A percentile compares a stretch with the other conserved stretches of the same genome.
These are phyloP conservation scores for Metopolophium dirhodum DNA, from an alignment of 1,140 invertebrate species.

Conservation along the genomic window DNA sequence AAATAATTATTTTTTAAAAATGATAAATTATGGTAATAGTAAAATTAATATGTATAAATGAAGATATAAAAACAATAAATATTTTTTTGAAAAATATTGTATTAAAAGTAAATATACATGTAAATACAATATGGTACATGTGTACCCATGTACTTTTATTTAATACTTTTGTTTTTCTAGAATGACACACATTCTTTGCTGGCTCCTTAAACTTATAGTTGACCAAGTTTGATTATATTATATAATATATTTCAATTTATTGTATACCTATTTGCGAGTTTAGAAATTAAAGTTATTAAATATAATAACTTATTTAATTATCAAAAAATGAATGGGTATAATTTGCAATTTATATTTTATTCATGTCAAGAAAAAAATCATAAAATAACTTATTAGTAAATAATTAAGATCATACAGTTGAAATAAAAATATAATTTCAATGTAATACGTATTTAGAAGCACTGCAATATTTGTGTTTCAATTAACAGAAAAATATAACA, in stretches of 20 bases:
- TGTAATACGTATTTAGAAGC: neutral
- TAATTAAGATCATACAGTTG: neutral
- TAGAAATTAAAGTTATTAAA: too few relatives aligned
- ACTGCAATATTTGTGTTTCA: neutral
- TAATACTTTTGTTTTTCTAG: neutral
- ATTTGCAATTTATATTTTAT: too few relatives aligned
- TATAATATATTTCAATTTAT: neutral
- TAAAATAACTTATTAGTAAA: neutral
- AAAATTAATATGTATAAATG: neutral
- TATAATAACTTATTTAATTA: too few relatives aligned
- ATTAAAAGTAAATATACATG: neutral
- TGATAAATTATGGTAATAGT: neutral
- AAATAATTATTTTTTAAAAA: neutral
- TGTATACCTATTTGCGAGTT: neutral
- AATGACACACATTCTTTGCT: neutral
- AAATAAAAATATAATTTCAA: neutral
- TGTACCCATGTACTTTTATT: neutral
- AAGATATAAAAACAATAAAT: neutral
- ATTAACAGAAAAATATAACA: neutral
- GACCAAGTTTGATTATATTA: neutral
- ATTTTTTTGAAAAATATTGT: neutral
- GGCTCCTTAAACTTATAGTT: neutral
- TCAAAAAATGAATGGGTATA: too few relatives aligned
- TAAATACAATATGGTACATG: too few relatives aligned
- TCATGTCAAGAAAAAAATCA: neutral